Base-by-base conservation (phyloP, 35 echinoderm and acorn worm genomes). In the Eucidaris tribuloides region DNA sequence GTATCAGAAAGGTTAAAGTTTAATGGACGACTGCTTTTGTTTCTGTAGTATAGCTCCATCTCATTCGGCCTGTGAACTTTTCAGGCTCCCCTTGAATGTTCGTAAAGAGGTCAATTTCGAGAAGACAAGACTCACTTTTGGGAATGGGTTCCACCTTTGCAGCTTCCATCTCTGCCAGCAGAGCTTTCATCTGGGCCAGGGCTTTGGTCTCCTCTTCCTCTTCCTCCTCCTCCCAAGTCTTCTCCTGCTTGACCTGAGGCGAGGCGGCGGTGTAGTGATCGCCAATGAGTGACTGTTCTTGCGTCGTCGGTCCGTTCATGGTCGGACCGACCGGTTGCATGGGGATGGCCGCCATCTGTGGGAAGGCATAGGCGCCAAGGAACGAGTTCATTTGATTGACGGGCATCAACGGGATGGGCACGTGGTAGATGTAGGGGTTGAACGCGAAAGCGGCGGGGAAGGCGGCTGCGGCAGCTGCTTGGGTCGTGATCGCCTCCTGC, bases 371-470 rank as follows among this genome's bases (percentile, higher is more conserved):
- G 0, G 89, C 77, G 28, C 88, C 88, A 65, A 92, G 79, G 62
- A 91, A 91, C n/a, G 94, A 79, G 45, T 91, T 86, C 74, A 97
- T 79, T 46, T 86, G 85, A 46, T 82, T 83, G 23, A 97, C 81
- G 41, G 91, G 96, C 90, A 99, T 99, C 61, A 92, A 62, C 1
- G 96, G 90, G 63, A 99, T 93, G 7, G 90, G 86, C 74, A 92
- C 62, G 19, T 84, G 90, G 68, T 92, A 92, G 25, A 99, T 87
- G 79, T 93, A 99, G n/a, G 96, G 90, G 54, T 70, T 83, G 65
- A 99, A 77, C 59, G 77, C 78, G 38, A 99, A 93, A 6, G 89
- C 85, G 2, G 89, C 85, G 1, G 96, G 90, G 29, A 90, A 86
- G 3, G 66, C 58, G 52, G 84, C 44, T 0, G 92, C 82, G 28